These are phyloP conservation scores for Graptemys geographica DNA, from an alignment of 2,797 vertebrate genomes.

Conservation along the genomic window DNA sequence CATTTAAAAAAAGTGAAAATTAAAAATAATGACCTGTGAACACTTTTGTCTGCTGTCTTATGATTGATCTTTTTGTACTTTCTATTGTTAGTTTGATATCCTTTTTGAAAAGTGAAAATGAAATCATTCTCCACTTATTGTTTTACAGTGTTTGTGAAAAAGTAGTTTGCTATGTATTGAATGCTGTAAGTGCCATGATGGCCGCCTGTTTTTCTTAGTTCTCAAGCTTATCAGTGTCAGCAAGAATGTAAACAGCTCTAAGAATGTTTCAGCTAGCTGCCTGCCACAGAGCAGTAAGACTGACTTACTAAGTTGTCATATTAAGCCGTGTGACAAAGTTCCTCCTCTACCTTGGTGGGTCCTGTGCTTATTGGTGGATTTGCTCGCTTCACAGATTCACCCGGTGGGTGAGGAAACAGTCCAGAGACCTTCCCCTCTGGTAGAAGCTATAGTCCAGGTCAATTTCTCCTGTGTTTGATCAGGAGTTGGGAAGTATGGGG, in stretches of 20 bases:
- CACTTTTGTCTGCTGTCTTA: background rate
- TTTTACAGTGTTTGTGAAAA: background rate
- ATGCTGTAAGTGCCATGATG: background rate
- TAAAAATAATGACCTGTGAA: background rate
- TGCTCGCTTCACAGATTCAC: no score
- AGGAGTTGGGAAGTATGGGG: no score
- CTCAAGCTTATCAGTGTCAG: background rate
- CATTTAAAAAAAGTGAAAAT: background rate
- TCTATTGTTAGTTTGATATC: background rate
- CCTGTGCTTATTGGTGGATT: no score
- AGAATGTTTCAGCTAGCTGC: background rate
- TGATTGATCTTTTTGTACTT: background rate
- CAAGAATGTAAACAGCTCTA: background rate
- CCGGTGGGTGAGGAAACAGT: no score
- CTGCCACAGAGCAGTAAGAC: background rate
- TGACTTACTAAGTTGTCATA: background rate
- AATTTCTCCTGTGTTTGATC: no score
- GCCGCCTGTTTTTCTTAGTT: background rate
- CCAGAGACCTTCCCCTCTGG: no score
- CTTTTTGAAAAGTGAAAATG: background rate
- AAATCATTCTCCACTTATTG: background rate
- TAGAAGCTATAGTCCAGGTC: no score
- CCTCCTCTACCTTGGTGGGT: no score
- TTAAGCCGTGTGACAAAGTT: background rate
- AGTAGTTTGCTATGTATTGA: background rate